Percentiles rank a stretch among this genome's conserved stretches.
Evolutionary conservation across 2,797 vertebrate species (phyloP).

Genomic region (Brotula barbata): DNA sequence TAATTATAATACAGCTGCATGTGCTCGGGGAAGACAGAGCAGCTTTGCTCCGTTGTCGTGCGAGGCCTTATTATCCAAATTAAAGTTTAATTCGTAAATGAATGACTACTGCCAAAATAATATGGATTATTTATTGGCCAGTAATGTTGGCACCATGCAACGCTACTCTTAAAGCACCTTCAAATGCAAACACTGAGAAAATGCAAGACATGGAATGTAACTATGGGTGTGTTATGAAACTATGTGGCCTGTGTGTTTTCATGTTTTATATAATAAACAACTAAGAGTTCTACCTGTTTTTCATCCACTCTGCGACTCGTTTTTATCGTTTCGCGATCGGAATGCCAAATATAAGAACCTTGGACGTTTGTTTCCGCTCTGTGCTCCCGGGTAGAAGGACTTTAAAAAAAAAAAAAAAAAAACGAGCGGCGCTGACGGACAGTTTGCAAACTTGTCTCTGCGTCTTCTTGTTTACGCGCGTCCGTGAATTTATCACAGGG

Average conservation of each 20-base stretch:
- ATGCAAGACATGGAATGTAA: slow-evolving; percentile 22
- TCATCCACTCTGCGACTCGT: slow-evolving; percentile 1
- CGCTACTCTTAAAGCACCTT: slow-evolving; percentile 42
- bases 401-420: slow-evolving; percentile 6
- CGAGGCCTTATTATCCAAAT: slow-evolving; percentile 13
- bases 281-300: slow-evolving; percentile 18
- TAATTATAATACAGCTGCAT: no score
- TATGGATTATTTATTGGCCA: slow-evolving; percentile 37
- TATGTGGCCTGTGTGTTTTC: slow-evolving; percentile 32
- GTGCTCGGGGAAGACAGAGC: slow-evolving; percentile 3
- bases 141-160: slow-evolving; percentile 30
- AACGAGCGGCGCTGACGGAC: slow-evolving; percentile 9
- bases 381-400: slow-evolving; percentile 1
- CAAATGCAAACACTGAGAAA: slow-evolving; percentile 28
- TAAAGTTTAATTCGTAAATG: slow-evolving; percentile 8
- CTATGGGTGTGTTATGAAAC: slow-evolving; percentile 36
- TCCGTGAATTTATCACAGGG: slow-evolving; percentile 10
- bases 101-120: slow-evolving; percentile 49
- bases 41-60: slow-evolving; percentile 12
- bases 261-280: slow-evolving; percentile 68
- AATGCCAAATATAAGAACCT: not conserved
- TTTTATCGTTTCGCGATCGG: slow-evolving; percentile 16
- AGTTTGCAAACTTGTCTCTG: slow-evolving; percentile 1
- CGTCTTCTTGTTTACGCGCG: slow-evolving; percentile 16
- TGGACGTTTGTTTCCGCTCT: not conserved